Evolutionary conservation across 2,888 invertebrate genomes (phyloP).

Genomic region (Nomada fucata): DNA sequence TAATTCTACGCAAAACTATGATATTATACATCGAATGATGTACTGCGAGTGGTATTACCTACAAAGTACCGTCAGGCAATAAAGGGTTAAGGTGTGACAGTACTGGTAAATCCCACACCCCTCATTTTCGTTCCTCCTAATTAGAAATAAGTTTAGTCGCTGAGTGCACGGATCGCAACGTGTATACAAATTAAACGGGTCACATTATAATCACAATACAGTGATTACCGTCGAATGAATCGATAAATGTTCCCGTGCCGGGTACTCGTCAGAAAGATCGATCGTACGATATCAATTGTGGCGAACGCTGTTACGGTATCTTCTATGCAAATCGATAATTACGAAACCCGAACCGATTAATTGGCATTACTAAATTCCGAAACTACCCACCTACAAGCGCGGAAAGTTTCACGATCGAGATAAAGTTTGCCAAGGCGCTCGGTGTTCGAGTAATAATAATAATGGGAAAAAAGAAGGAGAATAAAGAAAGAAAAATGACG

Average conservation of each 20-base stretch:
- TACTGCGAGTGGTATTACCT: too few species aligned
- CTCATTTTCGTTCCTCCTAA: too few species aligned
- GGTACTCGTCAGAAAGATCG: constrained; percentile 21
- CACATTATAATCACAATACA: constrained; percentile 18
- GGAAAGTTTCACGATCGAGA: constrained; percentile 26
- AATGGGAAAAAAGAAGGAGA: neutral
- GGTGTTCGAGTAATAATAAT: too few species aligned
- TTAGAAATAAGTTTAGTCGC: neutral
- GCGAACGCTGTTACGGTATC: constrained; percentile 37
- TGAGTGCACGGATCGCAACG: constrained; percentile 9
- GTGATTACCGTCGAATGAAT: constrained; percentile 27
- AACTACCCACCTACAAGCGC: constrained; percentile 18
- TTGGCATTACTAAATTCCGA: constrained; percentile 25
- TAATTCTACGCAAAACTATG: too few species aligned
- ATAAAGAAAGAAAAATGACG: constrained; percentile 3
- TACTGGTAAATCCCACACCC: too few species aligned
- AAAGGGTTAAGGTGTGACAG: too few species aligned
- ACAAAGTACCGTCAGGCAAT: too few species aligned
- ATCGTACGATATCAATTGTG: constrained; percentile 35
- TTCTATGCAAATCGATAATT: constrained; percentile 34
- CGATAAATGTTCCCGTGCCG: constrained; percentile 24
- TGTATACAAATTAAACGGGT: constrained; percentile 9
- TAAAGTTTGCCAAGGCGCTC: constrained; percentile 13
- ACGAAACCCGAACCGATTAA: constrained; percentile 45
- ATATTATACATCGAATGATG: too few species aligned